Conservation (phyloP, 2,888 invertebrate species). For the Aphodius granarius region DNA sequence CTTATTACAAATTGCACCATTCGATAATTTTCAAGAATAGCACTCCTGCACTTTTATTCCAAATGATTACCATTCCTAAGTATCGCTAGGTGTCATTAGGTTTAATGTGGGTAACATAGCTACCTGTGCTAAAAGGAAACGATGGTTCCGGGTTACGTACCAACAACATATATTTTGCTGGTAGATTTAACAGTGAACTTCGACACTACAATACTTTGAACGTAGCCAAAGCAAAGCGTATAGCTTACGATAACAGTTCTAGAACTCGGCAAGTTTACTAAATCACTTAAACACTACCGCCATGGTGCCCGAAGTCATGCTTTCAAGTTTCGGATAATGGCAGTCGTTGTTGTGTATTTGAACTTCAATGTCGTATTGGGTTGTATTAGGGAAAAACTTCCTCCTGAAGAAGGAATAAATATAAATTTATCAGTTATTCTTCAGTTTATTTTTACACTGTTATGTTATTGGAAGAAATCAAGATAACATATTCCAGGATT, state of each 20-base stretch:
- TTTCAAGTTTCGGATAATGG: background rate
- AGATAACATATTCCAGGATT: no score
- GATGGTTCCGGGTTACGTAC: background rate
- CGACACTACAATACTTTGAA: background rate
- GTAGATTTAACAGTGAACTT: background rate
- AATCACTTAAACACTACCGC: background rate
- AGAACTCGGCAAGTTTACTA: background rate
- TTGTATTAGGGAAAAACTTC: no score
- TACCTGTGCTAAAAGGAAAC: background rate
- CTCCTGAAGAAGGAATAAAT: no score
- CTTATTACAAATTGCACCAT: no score
- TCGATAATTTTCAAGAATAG: no score
- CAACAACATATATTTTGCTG: background rate
- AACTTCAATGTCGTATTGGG: no score
- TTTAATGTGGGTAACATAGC: background rate
- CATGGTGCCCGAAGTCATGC: background rate
- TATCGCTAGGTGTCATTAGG: background rate
- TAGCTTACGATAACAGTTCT: background rate
- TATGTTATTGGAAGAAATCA: no score
- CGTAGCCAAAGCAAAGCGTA: background rate
- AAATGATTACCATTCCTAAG: background rate
- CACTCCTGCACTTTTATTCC: no score
- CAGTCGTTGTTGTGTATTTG: background rate
- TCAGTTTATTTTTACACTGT: no score
- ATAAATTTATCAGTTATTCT: no score